Conservation (phyloP, 2,797 vertebrate genomes). For the Microctenopoma stevenorrisi region DNA sequence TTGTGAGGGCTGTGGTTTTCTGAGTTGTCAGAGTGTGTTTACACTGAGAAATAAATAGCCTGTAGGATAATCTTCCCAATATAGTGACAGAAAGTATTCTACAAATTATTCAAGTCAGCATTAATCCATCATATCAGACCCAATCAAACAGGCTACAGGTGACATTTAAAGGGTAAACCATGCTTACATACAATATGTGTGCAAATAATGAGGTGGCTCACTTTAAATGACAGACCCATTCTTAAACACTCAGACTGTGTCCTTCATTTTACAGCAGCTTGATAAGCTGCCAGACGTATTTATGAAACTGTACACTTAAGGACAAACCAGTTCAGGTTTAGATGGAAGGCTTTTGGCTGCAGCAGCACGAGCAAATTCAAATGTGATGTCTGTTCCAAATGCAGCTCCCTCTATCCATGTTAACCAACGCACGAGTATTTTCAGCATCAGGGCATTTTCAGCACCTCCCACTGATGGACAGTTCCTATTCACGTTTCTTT, state of each 20-base stretch:
- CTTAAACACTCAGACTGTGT: slow-evolving; percentile 35
- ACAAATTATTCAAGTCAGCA: slow-evolving; percentile 4
- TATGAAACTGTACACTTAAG: slow-evolving; percentile 38
- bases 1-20: neutral
- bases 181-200: slow-evolving; percentile 8
- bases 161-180: neutral
- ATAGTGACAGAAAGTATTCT: slow-evolving; percentile 1
- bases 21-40: neutral
- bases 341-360: slow-evolving; percentile 43
- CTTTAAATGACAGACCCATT: slow-evolving; percentile 10
- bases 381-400: slow-evolving; percentile 50
- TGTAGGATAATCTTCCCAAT: neutral
- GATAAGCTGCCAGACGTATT: slow-evolving; percentile 56
- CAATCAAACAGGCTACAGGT: slow-evolving; percentile 14
- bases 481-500: slow-evolving; percentile 52
- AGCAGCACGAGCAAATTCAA: slow-evolving; percentile 30
- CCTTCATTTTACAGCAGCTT: slow-evolving; percentile 56
- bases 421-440: slow-evolving; percentile 57
- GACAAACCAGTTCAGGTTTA: slow-evolving; percentile 34
- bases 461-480: slow-evolving; percentile 72
- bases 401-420: slow-evolving; percentile 44
- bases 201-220: slow-evolving; percentile 22
- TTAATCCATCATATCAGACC: slow-evolving; percentile 4
- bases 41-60: slow-evolving; percentile 1
- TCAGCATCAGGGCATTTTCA: slow-evolving; percentile 67